Conservation (phyloP, 2,797 vertebrate genomes). For the Vireo griseus region DNA sequence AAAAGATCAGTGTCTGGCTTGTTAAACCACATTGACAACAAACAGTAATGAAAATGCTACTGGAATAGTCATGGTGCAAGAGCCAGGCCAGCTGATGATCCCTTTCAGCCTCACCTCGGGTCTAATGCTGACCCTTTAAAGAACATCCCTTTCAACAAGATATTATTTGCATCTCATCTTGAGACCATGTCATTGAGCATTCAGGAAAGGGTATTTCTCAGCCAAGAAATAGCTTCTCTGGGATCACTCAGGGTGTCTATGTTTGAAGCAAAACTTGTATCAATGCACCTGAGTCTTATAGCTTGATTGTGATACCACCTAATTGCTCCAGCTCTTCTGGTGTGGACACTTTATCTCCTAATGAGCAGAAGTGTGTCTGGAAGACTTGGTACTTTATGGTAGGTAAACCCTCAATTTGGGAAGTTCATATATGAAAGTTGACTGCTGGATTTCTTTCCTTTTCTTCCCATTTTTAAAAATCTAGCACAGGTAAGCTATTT, state of each 20-base stretch:
- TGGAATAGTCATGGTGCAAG: neutral
- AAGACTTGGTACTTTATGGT: neutral
- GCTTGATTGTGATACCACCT: neutral
- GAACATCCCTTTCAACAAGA: rapidly evolving
- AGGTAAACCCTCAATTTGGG: neutral
- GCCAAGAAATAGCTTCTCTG: neutral
- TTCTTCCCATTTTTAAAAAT: neutral
- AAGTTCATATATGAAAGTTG: neutral
- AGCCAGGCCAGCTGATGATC: neutral
- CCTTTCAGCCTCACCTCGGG: neutral
- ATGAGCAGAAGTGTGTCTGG: neutral
- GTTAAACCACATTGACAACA: neutral
- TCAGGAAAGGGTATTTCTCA: neutral
- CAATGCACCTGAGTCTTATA: neutral
- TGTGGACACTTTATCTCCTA: neutral
- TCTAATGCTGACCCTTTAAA: neutral
- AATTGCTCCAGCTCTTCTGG: neutral
- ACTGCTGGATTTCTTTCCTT: neutral
- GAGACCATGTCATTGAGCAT: neutral
- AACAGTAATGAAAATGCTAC: neutral
- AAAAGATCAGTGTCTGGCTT: neutral
- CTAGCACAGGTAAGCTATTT: neutral
- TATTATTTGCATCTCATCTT: neutral
- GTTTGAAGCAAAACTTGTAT: neutral
- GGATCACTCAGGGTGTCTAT: neutral